Evolutionary conservation across 2,113 vertebrate genomes (phyloP), one percentile per base, ranked within the genome.

Genomic region (Microtus pennsylvanicus): DNA sequence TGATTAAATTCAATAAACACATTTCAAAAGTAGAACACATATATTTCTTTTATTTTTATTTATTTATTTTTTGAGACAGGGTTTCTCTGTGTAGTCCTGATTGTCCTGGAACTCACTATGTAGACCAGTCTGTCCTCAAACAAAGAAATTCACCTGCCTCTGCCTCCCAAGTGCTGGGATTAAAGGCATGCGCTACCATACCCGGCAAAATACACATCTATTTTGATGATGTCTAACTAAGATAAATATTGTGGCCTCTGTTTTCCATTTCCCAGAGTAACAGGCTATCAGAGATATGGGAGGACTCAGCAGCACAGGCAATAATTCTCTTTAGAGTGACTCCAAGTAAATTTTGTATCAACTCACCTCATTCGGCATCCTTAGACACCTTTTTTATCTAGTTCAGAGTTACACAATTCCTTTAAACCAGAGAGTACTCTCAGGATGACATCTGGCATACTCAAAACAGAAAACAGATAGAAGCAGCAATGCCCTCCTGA

Each of bases 401-500:
- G 74, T 26, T 63, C 28, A 35, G 22, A 38, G 85, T 61, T 33
- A 28, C 7, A 82, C 42, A 70, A 35, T 50, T 19, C 38, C 22
- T 80, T 33, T 82, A 93, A 89, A 82, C 17, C n/a, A 90, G 50
- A 83, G 45, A 91, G 67, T 8, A 38, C 87, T 74, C 88, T 78
- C 47, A 33, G 55, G 63, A 67, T 19, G 35, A 70, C 35, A 26
- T 22, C 28, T 3, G 12, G 38, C 42, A 67, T 19, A 42, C 21
- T 61, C n/a, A 85, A 38, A 17, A 45, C 5, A n/a, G 52, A 47
- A 38, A n/a, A 61, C 91, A 52, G 72, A 89, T 4, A 8, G 63
- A 58, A 65, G 63, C 0, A 35, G 47, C 7, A 0, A 1, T 13
- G 47, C 26, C n/a, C 38, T 87, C 35, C 7, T 55, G 52, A 61